Percentiles rank a stretch among this genome's conserved stretches.
Evolutionary conservation across 2,113 vertebrate genomes (phyloP).

Genomic region (Elanus axillaris): DNA sequence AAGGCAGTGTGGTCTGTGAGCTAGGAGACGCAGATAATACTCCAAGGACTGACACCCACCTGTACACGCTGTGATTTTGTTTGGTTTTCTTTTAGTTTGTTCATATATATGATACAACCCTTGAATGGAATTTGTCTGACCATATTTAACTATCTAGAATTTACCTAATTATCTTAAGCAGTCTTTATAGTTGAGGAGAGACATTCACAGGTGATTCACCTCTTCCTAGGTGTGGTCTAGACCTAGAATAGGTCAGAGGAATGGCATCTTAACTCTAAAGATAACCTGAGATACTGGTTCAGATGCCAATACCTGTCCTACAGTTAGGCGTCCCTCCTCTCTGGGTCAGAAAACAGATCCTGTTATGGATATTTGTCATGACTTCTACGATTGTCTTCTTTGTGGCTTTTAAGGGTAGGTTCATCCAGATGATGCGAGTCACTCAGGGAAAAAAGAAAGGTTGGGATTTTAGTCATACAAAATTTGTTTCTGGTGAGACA

Average conservation of each 20-base stretch:
- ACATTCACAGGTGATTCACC: background rate
- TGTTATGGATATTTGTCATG: background rate
- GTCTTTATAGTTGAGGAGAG: background rate
- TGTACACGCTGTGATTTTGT: background rate
- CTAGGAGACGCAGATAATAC: background rate
- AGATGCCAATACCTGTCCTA: background rate
- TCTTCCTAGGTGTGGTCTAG: background rate
- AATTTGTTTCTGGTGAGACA: background rate
- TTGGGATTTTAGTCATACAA: background rate
- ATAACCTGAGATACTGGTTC: background rate
- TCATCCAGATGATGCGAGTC: background rate
- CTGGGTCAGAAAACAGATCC: background rate
- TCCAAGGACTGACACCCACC: background rate
- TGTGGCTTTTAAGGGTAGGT: background rate
- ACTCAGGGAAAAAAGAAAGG: background rate
- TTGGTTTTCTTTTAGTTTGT: background rate
- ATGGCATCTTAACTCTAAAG: background rate
- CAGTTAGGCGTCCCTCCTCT: background rate
- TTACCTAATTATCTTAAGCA: background rate
- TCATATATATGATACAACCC: accelerated
- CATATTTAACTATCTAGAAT: background rate
- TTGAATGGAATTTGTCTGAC: background rate
- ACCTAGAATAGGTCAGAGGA: background rate
- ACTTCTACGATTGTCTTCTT: background rate
- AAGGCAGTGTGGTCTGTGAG: background rate